Evolutionary conservation across 2,113 vertebrate species (phyloP).

Genomic region (Pleuronectes platessa): DNA sequence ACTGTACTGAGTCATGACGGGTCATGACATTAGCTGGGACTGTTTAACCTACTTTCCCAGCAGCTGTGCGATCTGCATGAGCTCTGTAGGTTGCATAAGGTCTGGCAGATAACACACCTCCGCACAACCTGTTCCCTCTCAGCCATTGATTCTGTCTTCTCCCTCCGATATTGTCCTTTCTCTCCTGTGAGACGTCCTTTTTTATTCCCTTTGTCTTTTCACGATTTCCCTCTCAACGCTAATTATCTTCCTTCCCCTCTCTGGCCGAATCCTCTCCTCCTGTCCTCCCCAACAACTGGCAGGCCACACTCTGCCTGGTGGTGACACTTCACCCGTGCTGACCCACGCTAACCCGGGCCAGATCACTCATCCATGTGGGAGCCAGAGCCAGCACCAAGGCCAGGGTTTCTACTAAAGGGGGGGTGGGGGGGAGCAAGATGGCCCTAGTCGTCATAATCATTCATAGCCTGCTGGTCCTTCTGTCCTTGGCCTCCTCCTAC

Average conservation of each 20-base stretch:
- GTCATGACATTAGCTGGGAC: slow-evolving; percentile 56
- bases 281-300: slow-evolving; percentile 70
- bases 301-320: slow-evolving; percentile 71
- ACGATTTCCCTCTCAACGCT: background rate
- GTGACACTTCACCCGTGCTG: slow-evolving; percentile 73
- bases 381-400: slow-evolving; percentile 73
- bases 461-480: slow-evolving; percentile 79
- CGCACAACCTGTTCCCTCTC: slow-evolving; percentile 71
- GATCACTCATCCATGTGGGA: slow-evolving; percentile 65
- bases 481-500: slow-evolving; percentile 68
- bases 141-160: slow-evolving; percentile 54
- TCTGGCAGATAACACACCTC: slow-evolving; percentile 71
- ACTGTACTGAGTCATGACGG: slow-evolving; percentile 56
- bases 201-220: background rate
- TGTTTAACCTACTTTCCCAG: slow-evolving; percentile 67
- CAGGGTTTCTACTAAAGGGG: slow-evolving; percentile 42
- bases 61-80: slow-evolving; percentile 66
- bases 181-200: background rate
- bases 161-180: slow-evolving; percentile 37
- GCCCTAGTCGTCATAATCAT: slow-evolving; percentile 78
- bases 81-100: slow-evolving; percentile 70
- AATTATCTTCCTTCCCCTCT: background rate
- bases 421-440: slow-evolving; percentile 63
- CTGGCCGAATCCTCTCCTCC: slow-evolving; percentile 15
- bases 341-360: slow-evolving; percentile 62